Percentiles rank a stretch among this genome's conserved stretches.
Evolutionary conservation across 2,797 vertebrate species (phyloP).

Genomic region (Argyrosomus regius): DNA sequence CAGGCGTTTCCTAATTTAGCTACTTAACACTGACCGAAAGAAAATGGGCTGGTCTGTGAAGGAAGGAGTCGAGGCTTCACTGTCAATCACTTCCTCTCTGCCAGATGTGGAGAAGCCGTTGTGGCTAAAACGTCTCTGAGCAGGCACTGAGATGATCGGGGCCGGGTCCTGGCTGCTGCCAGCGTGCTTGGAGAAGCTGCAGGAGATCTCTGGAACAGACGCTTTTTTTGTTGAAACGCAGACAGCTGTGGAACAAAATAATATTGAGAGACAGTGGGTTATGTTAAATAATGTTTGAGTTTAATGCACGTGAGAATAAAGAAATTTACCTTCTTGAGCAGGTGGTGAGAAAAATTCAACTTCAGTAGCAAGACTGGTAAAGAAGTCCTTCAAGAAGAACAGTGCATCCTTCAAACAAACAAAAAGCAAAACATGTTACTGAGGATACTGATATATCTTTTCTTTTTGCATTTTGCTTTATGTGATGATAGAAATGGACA

Average conservation of each 20-base stretch:
- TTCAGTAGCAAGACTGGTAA: slow-evolving; percentile 94
- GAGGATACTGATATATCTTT: neutral
- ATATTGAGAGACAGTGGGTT: neutral
- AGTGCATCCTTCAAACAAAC: slow-evolving; percentile 91
- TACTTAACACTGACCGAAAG: slow-evolving; percentile 88
- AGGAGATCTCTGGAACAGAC: slow-evolving; percentile 91
- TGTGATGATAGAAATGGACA: too few relatives aligned
- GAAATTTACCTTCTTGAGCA: slow-evolving; percentile 91
- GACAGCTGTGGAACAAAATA: slow-evolving; percentile 60
- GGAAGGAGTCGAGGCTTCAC: slow-evolving; percentile 73
- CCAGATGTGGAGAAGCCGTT: slow-evolving; percentile 80
- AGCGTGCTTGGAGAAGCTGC: slow-evolving; percentile 91
- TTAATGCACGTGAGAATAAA: neutral
- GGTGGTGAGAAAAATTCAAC: slow-evolving; percentile 95
- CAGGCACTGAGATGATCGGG: slow-evolving; percentile 93
- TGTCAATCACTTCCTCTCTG: slow-evolving; percentile 76
- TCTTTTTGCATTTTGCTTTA: too few relatives aligned
- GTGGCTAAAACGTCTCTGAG: slow-evolving; percentile 87
- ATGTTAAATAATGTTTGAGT: neutral
- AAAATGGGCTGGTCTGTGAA: slow-evolving; percentile 95
- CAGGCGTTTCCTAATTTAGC: neutral
- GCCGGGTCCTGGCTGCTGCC: slow-evolving; percentile 87
- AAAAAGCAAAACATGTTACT: slow-evolving; percentile 16
- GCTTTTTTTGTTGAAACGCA: slow-evolving; percentile 89
- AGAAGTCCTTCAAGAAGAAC: slow-evolving; percentile 99